Evolutionary conservation across 2,113 vertebrate species (phyloP).

Genomic region (Cyphomyrus discorhynchus): DNA sequence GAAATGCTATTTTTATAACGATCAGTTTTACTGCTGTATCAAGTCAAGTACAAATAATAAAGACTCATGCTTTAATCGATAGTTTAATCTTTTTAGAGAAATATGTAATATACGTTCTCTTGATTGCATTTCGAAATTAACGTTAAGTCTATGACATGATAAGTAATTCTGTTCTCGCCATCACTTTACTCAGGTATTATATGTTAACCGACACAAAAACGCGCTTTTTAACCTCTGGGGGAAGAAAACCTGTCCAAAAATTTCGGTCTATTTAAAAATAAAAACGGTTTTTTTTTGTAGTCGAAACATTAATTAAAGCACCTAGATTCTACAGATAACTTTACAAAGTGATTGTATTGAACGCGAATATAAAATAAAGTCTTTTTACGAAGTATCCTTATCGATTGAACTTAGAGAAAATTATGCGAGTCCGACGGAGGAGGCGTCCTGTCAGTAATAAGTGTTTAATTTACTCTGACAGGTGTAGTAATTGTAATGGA

Average conservation of each 20-base stretch:
- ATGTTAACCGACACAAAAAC: not conserved
- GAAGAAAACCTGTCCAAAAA: not conserved
- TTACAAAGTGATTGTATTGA: not conserved
- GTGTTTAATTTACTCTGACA: constrained; percentile 4
- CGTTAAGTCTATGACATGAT: not conserved
- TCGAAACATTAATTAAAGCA: not conserved
- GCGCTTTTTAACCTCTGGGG: not conserved
- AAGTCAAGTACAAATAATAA: not conserved
- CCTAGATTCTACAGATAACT: not conserved
- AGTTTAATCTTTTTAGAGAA: not conserved
- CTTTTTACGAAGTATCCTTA: not conserved
- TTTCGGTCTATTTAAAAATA: not conserved
- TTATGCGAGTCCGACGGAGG: not conserved
- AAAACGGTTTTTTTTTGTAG: not conserved
- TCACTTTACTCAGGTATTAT: not conserved
- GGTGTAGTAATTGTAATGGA: not conserved
- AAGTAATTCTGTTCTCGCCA: not conserved
- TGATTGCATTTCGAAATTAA: not conserved
- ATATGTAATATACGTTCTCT: not conserved
- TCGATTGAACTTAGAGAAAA: not conserved
- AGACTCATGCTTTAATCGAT: not conserved
- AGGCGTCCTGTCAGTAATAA: not conserved
- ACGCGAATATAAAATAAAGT: not conserved
- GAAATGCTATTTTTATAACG: not conserved
- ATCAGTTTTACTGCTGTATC: not conserved